Base-by-base conservation (phyloP, 1,140 invertebrate genomes). In the Musca domestica region DNA sequence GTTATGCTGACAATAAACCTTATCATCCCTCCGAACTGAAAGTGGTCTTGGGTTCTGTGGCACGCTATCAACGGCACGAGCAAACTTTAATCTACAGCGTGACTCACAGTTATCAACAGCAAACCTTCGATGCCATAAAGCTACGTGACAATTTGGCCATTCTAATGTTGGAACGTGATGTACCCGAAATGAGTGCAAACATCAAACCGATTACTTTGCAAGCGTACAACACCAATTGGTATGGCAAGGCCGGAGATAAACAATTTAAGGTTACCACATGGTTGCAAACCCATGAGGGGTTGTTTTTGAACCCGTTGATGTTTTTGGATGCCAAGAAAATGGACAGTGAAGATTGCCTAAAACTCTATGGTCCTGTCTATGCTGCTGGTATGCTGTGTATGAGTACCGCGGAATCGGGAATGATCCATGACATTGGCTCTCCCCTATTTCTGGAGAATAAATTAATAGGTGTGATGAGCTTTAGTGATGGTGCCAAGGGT, bases 1-100 rank as follows among this genome's bases (percentile, higher is more conserved):
- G 66, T 34, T 70, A 70, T 41, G n/a, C 27, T 12, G 58, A 49
- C 14, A 56, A 68, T 34, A 67, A 52, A 23, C 25, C 49, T 20
- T 67, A 61, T 67, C 78, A 80, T 76, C 78, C 78, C 1, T 72
- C 78, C 9, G 74, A 80, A 64, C 61, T 80, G n/a, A 72, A 72
- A 7, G 74, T 80, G 0, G 65, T 78, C 34, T 27, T 80, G 66
- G 78, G 76, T 23, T 74, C 71, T 14, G 61, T 64, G 1, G 69
- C 74, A 51, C 72, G 78, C 10, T 80, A 80, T 63, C 73, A 74
- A 14, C 77, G 71, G 1, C 69, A 54, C 2, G 67, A 68, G 0
- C 52, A 72, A 19, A 76, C 70, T 0, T 25, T 74, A 3, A 51
- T 72, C 17, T 71, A 65, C 2, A 75, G 78, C 0, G 72, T 80